Evolutionary conservation across 2,888 invertebrate genomes (phyloP), one percentile per base, ranked within the genome.

Genomic region (Plebejus anna): DNA sequence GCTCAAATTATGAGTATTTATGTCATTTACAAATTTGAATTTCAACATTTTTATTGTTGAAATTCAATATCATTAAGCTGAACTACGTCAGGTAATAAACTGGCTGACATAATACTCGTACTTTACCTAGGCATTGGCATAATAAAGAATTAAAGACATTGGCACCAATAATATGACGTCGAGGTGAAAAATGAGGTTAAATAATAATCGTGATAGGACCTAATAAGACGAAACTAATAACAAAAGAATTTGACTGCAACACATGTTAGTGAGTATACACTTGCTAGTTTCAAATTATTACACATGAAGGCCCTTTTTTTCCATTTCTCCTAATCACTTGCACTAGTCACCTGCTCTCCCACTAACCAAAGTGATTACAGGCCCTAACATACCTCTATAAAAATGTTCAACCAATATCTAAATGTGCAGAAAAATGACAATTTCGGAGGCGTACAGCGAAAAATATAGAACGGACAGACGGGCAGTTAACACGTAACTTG

Each of bases 401-500:
- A 78, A 75, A 76, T 78, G 16, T 38, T 36, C 78, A 76, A 61
- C 77, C 78, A 77, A 78, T 75, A 66, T 77, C 73, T 85, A 84
- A 84, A 84, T 83, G 84, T 84, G 82, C 77, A 76, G 81, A 83
- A 81, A 81, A 83, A 83, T 84, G 84, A 80, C 78, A 80, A 79
- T 80, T 82, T 80, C 81, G 82, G 81, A 78, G 81, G 79, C 80
- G 80, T 80, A 80, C 84, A 84, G 86, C 87, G 88, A 88, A 89
- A 86, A 84, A 71, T 59, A 84, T 88, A 87, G 87, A 89, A 89
- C 90, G 91, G 93, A 92, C 92, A 90, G 89, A 85, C 86, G 85
- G 84, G 86, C 90, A 90, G 91, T 92, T 92, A 92, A 88, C 90
- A 89, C 87, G 91, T 91, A 88, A 90, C 90, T 85, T 86, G 86